Base-by-base conservation (phyloP, 2,888 invertebrate genomes). In the Noctua janthina region DNA sequence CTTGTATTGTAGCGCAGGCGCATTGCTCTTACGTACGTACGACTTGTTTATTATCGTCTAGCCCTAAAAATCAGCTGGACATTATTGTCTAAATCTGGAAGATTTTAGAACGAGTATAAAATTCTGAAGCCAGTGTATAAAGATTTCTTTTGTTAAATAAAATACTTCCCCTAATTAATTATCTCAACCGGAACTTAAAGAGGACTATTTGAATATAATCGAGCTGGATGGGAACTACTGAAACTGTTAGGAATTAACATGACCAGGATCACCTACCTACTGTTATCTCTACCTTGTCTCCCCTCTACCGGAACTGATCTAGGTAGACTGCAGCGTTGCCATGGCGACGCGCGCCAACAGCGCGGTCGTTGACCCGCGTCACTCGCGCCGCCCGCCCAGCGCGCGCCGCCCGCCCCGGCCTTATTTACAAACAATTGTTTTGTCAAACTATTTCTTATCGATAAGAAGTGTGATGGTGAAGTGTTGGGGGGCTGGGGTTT, bases 341-440 rank as follows among this genome's bases (percentile, higher is more conserved):
- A 94, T 94, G 91, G 86, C 93, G 87, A 94, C 94, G 92, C 89
- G 88, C 91, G 91, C 88, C 89, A 90, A 92, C 93, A 92, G 83
- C 86, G 79, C 90, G 94, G 90, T 79, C 94, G 91, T 92, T 92
- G 94, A 93, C 93, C 94, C 87, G 82, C 87, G 89, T 62, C 91
- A 89, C 79, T 87, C 84, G 91, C 91, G 91, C 91, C 92, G 90
- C 92, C 92, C 92, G 92, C 92, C 93, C 89, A 91, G 89, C 92
- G 89, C 93, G 92, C 92, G 91, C 90, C 92, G 90, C 91, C 90
- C 89, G 90, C 90, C 91, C 83, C 77, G 84, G 76, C 64, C 71
- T 68, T 92, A 91, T 92, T 92, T 91, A 91, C 91, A 91, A 93
- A 93, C 93, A 93, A 91, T 91, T 91, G 87, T 86, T 90, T 89